Evolutionary conservation across 2,113 vertebrate genomes (phyloP).

Genomic region (Collichthys lucidus): DNA sequence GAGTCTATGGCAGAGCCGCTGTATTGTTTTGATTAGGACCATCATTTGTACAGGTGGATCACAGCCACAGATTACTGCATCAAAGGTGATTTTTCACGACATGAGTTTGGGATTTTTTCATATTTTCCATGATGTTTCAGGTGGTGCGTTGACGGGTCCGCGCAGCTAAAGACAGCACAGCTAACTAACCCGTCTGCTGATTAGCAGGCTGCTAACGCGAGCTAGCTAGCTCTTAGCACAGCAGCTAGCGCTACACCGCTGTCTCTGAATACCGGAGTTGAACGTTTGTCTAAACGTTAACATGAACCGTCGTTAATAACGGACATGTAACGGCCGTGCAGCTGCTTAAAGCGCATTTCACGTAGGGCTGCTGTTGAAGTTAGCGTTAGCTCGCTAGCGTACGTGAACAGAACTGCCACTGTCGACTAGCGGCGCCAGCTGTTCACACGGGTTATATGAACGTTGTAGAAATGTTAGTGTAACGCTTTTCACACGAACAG

Average conservation of each 20-base stretch:
- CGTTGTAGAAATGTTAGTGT: no score
- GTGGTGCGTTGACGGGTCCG: not conserved
- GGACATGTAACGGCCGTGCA: fast-evolving
- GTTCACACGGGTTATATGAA: no score
- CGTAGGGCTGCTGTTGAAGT: not conserved
- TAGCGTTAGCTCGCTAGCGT: not conserved
- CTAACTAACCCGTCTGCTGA: not conserved
- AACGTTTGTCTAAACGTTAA: fast-evolving
- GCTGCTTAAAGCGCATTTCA: not conserved
- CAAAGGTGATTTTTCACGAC: conserved; percentile 30
- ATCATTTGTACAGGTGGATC: not conserved
- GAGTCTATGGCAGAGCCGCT: conserved; percentile 24
- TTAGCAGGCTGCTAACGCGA: conserved; percentile 15
- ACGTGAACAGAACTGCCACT: not conserved
- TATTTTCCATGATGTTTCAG: not conserved
- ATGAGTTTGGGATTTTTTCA: not conserved
- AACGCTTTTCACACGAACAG: no score
- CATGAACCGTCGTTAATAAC: no score
- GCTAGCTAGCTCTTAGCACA: conserved; percentile 14
- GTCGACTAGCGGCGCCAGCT: not conserved
- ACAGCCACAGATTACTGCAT: not conserved
- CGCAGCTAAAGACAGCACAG: no score
- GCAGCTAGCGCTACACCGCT: not conserved
- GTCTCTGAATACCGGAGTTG: not conserved
- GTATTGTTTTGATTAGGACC: conserved; percentile 75